These are phyloP conservation scores for Channa striata DNA, from an alignment of 2,797 vertebrate genomes.

Conservation along the genomic window DNA sequence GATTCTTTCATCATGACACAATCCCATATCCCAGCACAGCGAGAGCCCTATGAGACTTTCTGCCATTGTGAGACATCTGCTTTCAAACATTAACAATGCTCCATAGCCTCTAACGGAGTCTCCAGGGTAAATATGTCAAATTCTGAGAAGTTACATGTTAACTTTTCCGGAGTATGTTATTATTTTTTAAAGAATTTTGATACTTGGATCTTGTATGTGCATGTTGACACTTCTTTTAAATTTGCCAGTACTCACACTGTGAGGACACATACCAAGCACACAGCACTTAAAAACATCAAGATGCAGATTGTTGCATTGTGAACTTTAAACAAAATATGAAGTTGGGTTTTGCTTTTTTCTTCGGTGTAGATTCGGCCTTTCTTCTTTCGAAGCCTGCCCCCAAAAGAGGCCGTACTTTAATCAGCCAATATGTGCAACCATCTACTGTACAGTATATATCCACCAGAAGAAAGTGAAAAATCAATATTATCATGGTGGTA, in stretches of 20 bases:
- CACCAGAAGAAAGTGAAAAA: conserved; percentile 49
- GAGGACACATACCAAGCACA: neutral
- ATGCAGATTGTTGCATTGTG: conserved; percentile 12
- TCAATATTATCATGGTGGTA: conserved; percentile 67
- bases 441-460: conserved; percentile 50
- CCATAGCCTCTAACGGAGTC: conserved; percentile 61
- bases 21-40: conserved; percentile 61
- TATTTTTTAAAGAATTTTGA: conserved; percentile 22
- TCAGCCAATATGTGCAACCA: conserved; percentile 42
- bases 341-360: neutral
- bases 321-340: neutral
- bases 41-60: conserved; percentile 52
- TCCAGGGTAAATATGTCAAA: conserved; percentile 54
- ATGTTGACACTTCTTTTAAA: conserved; percentile 11
- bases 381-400: neutral
- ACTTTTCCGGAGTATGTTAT: conserved; percentile 21
- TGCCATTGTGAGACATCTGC: conserved; percentile 72
- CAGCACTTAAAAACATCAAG: neutral
- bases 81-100: conserved; percentile 72
- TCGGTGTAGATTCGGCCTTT: neutral
- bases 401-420: neutral
- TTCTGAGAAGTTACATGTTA: conserved; percentile 41
- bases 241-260: too few relatives aligned
- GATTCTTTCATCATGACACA: conserved; percentile 66
- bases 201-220: neutral